Conservation (phyloP, 2,797 vertebrate genomes). For the Ispidina lecontei region DNA sequence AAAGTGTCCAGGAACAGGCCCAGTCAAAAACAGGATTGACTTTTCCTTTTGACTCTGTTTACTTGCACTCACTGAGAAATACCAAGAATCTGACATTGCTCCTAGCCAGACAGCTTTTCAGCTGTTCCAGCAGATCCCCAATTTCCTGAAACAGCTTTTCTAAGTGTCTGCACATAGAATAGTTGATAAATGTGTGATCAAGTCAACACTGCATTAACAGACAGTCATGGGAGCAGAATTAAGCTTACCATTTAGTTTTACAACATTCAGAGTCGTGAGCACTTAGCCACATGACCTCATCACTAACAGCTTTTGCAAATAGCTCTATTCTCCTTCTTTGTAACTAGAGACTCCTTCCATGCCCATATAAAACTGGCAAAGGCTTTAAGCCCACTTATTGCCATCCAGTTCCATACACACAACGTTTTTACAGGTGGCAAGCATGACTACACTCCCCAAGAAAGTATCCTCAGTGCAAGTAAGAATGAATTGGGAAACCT, state of each 20-base stretch:
- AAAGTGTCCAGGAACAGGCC: not conserved
- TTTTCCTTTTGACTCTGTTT: not conserved
- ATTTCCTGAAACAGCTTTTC: constrained; percentile 3
- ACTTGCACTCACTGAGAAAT: not conserved
- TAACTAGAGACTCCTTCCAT: not conserved
- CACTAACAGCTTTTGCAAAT: constrained; percentile 1
- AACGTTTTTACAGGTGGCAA: constrained; percentile 27
- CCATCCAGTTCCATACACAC: not conserved
- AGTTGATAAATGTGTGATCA: not conserved
- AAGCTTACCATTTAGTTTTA: constrained; percentile 8
- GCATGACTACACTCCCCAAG: not conserved
- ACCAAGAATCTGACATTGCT: not conserved
- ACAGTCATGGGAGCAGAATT: not conserved
- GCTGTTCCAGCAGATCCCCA: not conserved
- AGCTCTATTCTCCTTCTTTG: not conserved
- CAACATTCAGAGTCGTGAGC: not conserved
- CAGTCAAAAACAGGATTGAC: not conserved
- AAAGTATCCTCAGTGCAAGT: not conserved
- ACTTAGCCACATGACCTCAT: constrained; percentile 1
- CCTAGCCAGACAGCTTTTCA: not conserved
- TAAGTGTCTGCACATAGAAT: not conserved
- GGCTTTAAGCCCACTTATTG: not conserved
- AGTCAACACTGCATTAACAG: not conserved
- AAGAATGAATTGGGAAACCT: not conserved
- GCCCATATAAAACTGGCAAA: not conserved